Percentiles rank a stretch among this genome's conserved stretches.
Conservation (phyloP, 2,113 vertebrate genomes). For the Eclectus roratus region DNA sequence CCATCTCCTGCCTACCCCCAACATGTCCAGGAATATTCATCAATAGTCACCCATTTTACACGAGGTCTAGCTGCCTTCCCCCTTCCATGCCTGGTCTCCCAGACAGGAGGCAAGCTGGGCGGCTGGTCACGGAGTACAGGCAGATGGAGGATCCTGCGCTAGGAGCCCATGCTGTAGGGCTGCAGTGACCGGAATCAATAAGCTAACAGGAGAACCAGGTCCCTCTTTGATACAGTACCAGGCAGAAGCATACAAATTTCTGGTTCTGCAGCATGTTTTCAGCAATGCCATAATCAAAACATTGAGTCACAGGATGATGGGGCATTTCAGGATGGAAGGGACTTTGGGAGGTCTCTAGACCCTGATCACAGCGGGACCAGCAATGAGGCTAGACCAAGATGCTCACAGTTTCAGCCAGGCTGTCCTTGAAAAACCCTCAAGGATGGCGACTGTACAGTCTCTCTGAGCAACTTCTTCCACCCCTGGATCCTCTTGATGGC, state of each 20-base stretch:
- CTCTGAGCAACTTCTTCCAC: neutral
- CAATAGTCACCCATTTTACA: neutral
- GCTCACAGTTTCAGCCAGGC: neutral
- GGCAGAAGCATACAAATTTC: neutral
- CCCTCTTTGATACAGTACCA: neutral
- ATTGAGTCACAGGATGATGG: neutral
- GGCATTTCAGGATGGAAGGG: neutral
- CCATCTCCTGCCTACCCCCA: neutral
- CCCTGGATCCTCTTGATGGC: rapidly evolving
- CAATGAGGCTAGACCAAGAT: neutral
- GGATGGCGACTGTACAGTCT: neutral
- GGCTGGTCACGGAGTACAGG: rapidly evolving
- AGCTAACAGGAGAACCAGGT: neutral
- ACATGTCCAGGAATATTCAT: rapidly evolving
- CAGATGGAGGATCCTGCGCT: neutral
- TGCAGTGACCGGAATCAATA: neutral
- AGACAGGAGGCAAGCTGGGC: neutral
- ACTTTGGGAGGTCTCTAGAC: rapidly evolving
- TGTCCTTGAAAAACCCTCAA: neutral
- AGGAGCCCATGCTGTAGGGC: neutral
- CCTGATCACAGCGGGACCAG: neutral
- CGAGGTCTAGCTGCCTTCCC: rapidly evolving
- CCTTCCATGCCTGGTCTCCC: neutral
- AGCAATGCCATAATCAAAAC: neutral
- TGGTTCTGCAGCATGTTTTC: neutral